Conservation (phyloP, 2,888 invertebrate species). For the Cheilosia impressa region DNA sequence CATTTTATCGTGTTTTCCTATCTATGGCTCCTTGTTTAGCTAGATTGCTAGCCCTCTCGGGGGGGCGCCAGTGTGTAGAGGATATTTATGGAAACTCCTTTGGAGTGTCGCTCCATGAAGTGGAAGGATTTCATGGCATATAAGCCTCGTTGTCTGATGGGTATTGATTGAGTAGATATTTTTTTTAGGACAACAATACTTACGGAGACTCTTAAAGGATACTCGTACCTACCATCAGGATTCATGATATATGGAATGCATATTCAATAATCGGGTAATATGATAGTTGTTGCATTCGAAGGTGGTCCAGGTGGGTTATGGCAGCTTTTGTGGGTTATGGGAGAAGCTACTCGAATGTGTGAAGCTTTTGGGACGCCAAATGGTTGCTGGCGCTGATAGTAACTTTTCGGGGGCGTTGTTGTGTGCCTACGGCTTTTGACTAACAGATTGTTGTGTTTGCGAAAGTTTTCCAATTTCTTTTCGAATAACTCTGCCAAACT, state of each 20-base stretch:
- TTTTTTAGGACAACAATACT: neutral
- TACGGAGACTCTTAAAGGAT: neutral
- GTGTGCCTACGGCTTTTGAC: too few species aligned
- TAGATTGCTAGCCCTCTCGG: neutral
- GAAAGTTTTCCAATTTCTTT: neutral
- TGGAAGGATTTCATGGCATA: neutral
- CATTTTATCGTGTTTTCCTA: neutral
- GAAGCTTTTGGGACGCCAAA: constrained; percentile 25
- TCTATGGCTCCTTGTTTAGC: constrained; percentile 7
- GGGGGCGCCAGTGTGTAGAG: neutral
- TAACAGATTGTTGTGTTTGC: too few species aligned
- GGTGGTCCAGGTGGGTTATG: neutral
- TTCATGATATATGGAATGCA: neutral
- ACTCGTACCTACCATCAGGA: neutral
- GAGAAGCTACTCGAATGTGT: neutral
- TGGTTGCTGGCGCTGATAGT: neutral
- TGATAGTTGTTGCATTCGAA: too few species aligned
- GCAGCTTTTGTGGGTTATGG: neutral
- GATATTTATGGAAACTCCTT: neutral
- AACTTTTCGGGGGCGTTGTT: neutral
- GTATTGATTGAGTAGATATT: neutral
- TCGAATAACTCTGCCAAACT: neutral
- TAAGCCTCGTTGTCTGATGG: neutral
- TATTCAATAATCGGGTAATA: neutral
- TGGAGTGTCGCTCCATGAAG: neutral